phyloP scores from a whole-genome alignment of 2,797 vertebrate species.

The Enteromius fasciolatus region DNA sequence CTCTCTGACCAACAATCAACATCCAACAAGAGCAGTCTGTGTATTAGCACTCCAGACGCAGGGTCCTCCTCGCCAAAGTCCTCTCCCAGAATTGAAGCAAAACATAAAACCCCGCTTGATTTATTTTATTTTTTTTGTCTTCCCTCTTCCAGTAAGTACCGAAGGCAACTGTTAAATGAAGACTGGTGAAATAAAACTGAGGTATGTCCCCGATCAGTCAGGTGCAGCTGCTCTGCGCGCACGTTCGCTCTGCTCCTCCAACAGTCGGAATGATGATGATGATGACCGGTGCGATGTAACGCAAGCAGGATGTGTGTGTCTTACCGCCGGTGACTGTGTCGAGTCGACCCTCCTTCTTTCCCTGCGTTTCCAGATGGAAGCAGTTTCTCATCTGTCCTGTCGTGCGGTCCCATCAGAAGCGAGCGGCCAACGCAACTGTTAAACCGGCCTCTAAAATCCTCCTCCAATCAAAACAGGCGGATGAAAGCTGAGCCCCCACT shows the following conservation, averaged over 20 bases:
- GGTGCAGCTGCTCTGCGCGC: conserved; percentile 45
- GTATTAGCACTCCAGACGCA: conserved; percentile 54
- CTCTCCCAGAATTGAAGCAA: conserved; percentile 1
- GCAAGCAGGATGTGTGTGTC: conserved; percentile 52
- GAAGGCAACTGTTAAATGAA: conserved; percentile 37
- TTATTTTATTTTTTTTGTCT: neutral
- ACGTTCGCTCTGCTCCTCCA: conserved; percentile 51
- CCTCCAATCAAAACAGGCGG: conserved; percentile 64
- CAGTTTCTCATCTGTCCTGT: conserved; percentile 66
- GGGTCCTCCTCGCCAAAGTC: conserved; percentile 40
- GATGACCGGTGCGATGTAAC: conserved; percentile 53
- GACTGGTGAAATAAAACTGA: conserved; percentile 52
- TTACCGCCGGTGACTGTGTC: conserved; percentile 56
- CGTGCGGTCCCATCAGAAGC: conserved; percentile 58
- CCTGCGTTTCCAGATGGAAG: conserved; percentile 62
- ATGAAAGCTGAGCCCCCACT: conserved; percentile 59
- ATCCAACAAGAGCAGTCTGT: conserved; percentile 61
- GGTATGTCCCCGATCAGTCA: conserved; percentile 60
- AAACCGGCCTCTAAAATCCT: conserved; percentile 57
- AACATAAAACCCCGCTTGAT: conserved; percentile 3
- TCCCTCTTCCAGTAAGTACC: neutral
- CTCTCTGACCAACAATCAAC: conserved; percentile 60
- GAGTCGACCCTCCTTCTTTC: conserved; percentile 52
- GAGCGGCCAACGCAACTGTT: conserved; percentile 57
- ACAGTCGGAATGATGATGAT: conserved; percentile 47